Conservation (phyloP, 2,888 invertebrate genomes). For the Allophyes oxyacanthae region DNA sequence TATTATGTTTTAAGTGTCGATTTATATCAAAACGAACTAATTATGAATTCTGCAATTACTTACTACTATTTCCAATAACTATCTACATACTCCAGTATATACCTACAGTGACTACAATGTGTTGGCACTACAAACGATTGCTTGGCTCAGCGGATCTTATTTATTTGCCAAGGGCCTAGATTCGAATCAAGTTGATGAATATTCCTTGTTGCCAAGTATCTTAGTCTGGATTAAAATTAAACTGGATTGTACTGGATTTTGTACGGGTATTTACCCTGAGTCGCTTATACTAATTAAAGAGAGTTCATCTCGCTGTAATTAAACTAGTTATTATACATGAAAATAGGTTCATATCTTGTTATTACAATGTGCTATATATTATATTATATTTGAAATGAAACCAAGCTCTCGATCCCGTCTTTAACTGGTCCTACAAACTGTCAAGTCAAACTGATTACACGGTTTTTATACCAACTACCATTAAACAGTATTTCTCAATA, state of each 20-base stretch:
- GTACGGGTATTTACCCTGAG: constrained; percentile 18
- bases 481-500: no score
- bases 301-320: constrained; percentile 17
- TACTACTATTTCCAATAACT: background rate
- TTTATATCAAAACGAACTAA: no score
- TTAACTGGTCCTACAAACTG: no score
- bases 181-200: constrained; percentile 40
- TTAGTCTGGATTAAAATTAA: constrained; percentile 35
- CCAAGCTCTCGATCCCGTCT: no score
- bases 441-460: no score
- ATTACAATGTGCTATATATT: background rate
- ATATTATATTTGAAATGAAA: background rate
- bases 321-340: constrained; percentile 12
- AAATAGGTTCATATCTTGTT: constrained; percentile 14
- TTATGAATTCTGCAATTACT: background rate
- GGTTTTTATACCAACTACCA: no score
- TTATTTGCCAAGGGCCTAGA: constrained; percentile 48
- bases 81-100: background rate
- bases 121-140: constrained; percentile 37
- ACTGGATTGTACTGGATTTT: constrained; percentile 29
- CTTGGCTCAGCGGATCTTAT: constrained; percentile 37
- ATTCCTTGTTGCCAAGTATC: constrained; percentile 40
- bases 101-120: background rate
- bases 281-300: constrained; percentile 33
- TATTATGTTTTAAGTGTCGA: no score